Percentiles rank a stretch among this genome's conserved stretches.
These are phyloP conservation scores for Phalanger gymnotis DNA, from an alignment of 2,797 vertebrate genomes.

Conservation along the genomic window DNA sequence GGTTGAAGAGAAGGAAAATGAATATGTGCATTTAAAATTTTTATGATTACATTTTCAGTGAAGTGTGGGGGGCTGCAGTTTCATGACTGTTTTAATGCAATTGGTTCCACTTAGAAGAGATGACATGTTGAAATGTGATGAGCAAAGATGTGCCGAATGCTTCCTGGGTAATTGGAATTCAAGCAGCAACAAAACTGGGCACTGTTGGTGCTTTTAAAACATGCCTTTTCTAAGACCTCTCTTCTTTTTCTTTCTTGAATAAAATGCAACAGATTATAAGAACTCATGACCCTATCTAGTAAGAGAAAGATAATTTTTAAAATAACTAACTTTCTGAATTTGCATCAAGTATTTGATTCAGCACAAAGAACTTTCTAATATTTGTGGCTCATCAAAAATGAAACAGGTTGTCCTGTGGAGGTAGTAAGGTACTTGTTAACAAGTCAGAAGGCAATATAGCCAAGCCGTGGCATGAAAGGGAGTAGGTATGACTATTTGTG, in stretches of 20 bases:
- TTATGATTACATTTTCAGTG: conserved; percentile 79
- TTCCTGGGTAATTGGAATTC: conserved; percentile 81
- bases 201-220: conserved; percentile 73
- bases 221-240: conserved; percentile 61
- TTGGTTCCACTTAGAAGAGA: conserved; percentile 80
- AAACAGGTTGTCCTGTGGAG: not conserved
- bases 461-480: not conserved
- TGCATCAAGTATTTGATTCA: conserved; percentile 55
- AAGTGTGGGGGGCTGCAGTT: conserved; percentile 74
- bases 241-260: conserved; percentile 58
- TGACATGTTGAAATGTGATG: conserved; percentile 77
- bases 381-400: not conserved
- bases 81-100: conserved; percentile 80
- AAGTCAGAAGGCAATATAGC: not conserved
- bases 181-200: conserved; percentile 75
- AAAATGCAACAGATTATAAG: conserved; percentile 63
- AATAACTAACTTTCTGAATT: conserved; percentile 68
- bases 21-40: conserved; percentile 82
- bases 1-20: conserved; percentile 75
- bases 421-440: not conserved
- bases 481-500: not conserved
- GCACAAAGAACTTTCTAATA: conserved; percentile 12
- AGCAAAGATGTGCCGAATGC: conserved; percentile 68
- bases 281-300: conserved; percentile 59
- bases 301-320: conserved; percentile 76